Percentiles rank a stretch among this genome's conserved stretches.
Evolutionary conservation across 2,888 invertebrate species (phyloP).

Genomic region (Spodoptera picta): DNA sequence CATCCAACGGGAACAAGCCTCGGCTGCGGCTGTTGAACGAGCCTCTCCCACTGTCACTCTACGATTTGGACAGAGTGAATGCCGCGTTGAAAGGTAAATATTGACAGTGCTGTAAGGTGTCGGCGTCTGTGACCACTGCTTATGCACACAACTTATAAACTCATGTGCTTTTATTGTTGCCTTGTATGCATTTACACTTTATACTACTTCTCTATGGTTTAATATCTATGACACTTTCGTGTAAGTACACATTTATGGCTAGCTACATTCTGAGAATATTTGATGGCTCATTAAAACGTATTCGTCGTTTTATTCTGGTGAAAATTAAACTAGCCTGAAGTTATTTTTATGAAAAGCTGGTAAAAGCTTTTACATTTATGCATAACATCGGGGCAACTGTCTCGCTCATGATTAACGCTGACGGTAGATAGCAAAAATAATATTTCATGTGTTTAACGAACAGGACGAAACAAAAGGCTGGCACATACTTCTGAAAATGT

Average conservation of each 20-base stretch:
- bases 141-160: constrained; percentile 71
- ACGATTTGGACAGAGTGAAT: constrained; percentile 87
- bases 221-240: constrained; percentile 33
- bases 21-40: constrained; percentile 83
- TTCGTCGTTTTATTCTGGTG: constrained; percentile 17
- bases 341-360: constrained; percentile 52
- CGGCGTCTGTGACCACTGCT: constrained; percentile 66
- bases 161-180: constrained; percentile 68
- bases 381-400: constrained; percentile 53
- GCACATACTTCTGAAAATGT: constrained; percentile 50
- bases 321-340: constrained; percentile 31
- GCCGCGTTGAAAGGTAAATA: constrained; percentile 87
- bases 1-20: constrained; percentile 71
- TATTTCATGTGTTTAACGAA: constrained; percentile 50
- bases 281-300: constrained; percentile 22
- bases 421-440: constrained; percentile 57
- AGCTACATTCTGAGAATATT: constrained; percentile 14
- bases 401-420: constrained; percentile 60
- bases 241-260: constrained; percentile 15
- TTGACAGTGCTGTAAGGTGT: constrained; percentile 78
- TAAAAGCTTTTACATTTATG: constrained; percentile 64
- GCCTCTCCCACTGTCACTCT: constrained; percentile 85
- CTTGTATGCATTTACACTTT: constrained; percentile 43
- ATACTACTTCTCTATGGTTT: constrained; percentile 36
- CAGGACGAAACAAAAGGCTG: constrained; percentile 52